Evolutionary conservation across 2,113 vertebrate genomes (phyloP).

Genomic region (Microcebus tavaratra): DNA sequence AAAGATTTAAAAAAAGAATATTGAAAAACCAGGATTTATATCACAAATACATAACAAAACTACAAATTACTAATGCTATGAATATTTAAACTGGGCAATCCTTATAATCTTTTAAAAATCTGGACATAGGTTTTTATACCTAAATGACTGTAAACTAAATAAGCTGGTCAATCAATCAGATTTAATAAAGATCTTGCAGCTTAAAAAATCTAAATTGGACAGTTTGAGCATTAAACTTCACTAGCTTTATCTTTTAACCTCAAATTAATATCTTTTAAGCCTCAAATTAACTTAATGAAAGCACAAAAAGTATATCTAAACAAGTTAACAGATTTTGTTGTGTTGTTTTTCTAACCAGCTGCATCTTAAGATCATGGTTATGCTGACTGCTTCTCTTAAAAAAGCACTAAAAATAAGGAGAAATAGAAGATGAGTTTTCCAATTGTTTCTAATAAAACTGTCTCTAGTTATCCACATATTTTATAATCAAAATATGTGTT

Average conservation of each 20-base stretch:
- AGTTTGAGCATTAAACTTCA: background rate
- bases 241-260: background rate
- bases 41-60: constrained; percentile 11
- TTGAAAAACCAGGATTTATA: constrained; percentile 40
- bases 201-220: background rate
- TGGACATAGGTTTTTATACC: background rate
- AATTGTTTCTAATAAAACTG: background rate
- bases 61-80: constrained; percentile 24
- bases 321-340: background rate
- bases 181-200: background rate
- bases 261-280: background rate
- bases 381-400: background rate
- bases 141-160: constrained; percentile 23
- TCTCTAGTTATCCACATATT: background rate
- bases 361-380: background rate
- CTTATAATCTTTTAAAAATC: background rate
- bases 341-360: background rate
- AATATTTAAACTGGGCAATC: background rate
- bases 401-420: background rate
- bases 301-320: background rate
- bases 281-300: constrained; percentile 27
- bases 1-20: constrained; percentile 31
- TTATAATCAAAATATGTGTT: constrained; percentile 36
- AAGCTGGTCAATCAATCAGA: background rate
- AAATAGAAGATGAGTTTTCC: background rate